A percentile compares a stretch with the other conserved stretches of the same genome.
phyloP scores from a whole-genome alignment of 2,113 vertebrate species.

The Eublepharis macularius region DNA sequence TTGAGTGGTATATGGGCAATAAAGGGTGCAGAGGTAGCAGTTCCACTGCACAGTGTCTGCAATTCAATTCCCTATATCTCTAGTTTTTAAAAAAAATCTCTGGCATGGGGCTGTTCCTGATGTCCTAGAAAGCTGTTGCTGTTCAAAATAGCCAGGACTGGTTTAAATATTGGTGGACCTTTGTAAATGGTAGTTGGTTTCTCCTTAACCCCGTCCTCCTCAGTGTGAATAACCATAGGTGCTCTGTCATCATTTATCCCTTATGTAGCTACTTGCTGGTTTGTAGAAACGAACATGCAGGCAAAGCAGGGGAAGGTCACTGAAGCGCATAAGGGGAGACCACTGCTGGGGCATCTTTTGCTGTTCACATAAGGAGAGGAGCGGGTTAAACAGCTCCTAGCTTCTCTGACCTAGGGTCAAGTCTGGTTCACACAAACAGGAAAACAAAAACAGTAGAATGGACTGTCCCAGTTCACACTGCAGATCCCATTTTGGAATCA shows the following conservation, averaged over 20 bases:
- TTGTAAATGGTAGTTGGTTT: neutral
- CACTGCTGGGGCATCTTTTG: neutral
- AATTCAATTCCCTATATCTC: neutral
- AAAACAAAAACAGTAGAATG: no score
- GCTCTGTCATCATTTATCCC: no score
- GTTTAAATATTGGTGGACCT: neutral
- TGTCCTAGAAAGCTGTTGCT: neutral
- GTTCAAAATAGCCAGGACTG: neutral
- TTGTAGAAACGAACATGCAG: neutral
- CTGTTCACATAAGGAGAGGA: neutral
- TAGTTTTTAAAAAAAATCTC: neutral
- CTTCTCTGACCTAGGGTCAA: no score
- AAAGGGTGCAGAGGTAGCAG: neutral
- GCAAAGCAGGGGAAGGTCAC: neutral
- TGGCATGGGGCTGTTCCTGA: no score
- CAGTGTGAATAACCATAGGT: neutral
- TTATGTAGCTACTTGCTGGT: neutral
- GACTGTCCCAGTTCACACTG: no score
- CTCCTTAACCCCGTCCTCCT: neutral
- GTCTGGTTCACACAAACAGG: no score
- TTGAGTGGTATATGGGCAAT: no score
- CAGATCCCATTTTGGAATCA: no score
- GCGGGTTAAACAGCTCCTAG: no score
- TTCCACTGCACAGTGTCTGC: neutral
- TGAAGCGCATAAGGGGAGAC: neutral